Percentiles rank a stretch among this genome's conserved stretches.
Evolutionary conservation across 2,113 vertebrate species (phyloP).

Genomic region (Mus musculus): DNA sequence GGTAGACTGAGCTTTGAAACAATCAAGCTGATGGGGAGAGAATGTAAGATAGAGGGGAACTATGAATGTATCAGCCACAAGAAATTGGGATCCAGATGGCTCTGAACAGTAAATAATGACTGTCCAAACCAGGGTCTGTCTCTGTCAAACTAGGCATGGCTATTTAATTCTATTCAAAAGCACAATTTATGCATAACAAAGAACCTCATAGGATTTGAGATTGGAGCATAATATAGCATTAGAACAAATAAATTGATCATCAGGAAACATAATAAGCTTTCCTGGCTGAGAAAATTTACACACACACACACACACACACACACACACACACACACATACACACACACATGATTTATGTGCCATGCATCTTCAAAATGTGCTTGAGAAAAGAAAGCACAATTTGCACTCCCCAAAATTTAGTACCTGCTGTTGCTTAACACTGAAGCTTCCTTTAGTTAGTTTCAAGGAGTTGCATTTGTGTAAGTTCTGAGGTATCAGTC

Average conservation of each 20-base stretch:
- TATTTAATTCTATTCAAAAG: neutral
- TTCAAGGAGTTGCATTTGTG: neutral
- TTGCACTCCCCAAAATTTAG: neutral
- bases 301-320: neutral
- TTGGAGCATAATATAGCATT: neutral
- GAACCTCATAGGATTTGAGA: neutral
- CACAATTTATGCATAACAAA: neutral
- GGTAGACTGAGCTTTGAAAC: neutral
- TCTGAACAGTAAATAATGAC: neutral
- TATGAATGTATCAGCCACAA: neutral
- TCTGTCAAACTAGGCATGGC: neutral
- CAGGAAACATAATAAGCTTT: constrained; percentile 6
- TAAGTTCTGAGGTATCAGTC: neutral
- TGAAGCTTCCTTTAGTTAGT: neutral
- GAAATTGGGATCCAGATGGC: neutral
- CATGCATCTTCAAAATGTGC: neutral
- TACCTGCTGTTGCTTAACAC: neutral
- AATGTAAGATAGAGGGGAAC: neutral
- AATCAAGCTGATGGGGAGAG: neutral
- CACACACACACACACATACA: neutral
- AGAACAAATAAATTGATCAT: neutral
- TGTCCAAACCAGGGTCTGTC: neutral
- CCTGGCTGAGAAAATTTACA: neutral
- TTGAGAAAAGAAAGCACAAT: neutral
- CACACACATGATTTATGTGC: neutral